Conservation (phyloP, 2,888 invertebrate species). For the Lasioglossum vierecki region DNA sequence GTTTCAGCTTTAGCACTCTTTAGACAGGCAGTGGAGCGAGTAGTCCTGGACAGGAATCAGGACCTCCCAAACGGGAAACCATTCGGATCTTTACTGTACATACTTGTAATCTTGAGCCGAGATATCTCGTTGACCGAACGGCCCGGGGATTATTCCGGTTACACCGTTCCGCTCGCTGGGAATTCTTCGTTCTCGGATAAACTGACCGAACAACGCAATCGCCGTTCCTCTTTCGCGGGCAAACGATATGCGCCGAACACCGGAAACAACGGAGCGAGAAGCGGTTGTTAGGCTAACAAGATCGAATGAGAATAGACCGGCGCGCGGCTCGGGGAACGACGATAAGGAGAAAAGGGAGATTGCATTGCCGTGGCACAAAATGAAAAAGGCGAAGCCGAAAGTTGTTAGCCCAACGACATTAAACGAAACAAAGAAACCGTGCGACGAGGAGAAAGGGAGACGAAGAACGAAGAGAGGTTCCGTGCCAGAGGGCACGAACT, state of each 20-base stretch:
- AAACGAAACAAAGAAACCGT: neutral
- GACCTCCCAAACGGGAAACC: too few relatives aligned
- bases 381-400: neutral
- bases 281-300: neutral
- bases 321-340: neutral
- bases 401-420: neutral
- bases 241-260: neutral
- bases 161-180: neutral
- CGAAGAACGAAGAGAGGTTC: neutral
- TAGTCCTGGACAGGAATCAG: too few relatives aligned
- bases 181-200: neutral
- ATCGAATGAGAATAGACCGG: neutral
- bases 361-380: neutral
- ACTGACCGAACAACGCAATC: neutral
- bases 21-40: too few relatives aligned
- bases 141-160: constrained; percentile 17
- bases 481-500: neutral
- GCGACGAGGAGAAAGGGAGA: neutral
- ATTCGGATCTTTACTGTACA: too few relatives aligned
- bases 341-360: neutral
- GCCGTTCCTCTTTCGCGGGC: neutral
- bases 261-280: neutral
- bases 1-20: too few relatives aligned
- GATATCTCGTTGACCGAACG: neutral
- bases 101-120: constrained; percentile 13